Percentiles rank a stretch among this genome's conserved stretches.
phyloP scores from a whole-genome alignment of 2,888 invertebrate genomes.

The Pterobdella sp. region DNA sequence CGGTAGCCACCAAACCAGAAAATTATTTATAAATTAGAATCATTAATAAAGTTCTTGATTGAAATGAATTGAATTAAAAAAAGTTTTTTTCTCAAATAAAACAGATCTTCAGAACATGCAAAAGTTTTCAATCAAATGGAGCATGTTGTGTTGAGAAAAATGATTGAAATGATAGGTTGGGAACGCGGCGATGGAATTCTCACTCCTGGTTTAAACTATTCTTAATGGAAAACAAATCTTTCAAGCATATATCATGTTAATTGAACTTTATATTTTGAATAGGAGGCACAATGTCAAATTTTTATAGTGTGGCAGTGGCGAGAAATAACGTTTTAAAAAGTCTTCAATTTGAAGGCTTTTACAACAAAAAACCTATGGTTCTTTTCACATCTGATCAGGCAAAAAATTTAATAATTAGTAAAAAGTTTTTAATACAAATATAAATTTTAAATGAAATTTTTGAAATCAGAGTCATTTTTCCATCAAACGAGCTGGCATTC shows the following conservation, averaged over 20 bases:
- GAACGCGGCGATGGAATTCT: constrained; percentile 21
- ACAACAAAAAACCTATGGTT: background rate
- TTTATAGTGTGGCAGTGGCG: constrained; percentile 27
- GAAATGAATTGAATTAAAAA: too few relatives aligned
- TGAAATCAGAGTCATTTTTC: constrained; percentile 67
- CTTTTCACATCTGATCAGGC: constrained; percentile 26
- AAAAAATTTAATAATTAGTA: background rate
- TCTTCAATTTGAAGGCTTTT: background rate
- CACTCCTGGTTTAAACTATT: constrained; percentile 26
- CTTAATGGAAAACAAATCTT: background rate
- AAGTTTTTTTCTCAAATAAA: too few relatives aligned
- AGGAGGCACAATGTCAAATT: constrained; percentile 31
- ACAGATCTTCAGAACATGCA: constrained; percentile 9
- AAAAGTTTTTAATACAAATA: background rate
- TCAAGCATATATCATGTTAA: background rate
- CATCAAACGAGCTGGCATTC: constrained; percentile 73
- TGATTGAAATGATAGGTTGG: constrained; percentile 26
- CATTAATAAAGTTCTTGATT: too few relatives aligned
- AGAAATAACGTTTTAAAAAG: constrained; percentile 3
- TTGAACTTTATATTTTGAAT: too few relatives aligned
- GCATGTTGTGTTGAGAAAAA: constrained; percentile 18
- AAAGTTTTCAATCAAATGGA: constrained; percentile 25
- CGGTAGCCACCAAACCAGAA: too few relatives aligned
- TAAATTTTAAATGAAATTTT: background rate
- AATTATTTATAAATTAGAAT: too few relatives aligned